Evolutionary conservation across 1,140 invertebrate species (phyloP).

Genomic region (Myzus persicae): DNA sequence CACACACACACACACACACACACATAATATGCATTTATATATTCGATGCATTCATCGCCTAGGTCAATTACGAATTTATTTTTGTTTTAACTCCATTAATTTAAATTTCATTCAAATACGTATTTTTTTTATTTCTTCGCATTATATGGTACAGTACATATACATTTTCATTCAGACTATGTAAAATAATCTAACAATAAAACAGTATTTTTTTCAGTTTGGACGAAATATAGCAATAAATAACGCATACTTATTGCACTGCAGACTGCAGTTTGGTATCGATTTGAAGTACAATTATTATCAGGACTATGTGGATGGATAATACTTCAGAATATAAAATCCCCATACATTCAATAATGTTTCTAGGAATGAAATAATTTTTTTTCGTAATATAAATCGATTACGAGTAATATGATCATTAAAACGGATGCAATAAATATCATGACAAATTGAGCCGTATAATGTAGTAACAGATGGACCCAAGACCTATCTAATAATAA

Average conservation of each 20-base stretch:
- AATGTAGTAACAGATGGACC: not conserved
- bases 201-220: not conserved
- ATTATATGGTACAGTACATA: not conserved
- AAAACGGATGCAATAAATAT: constrained; percentile 15
- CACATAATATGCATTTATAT: not conserved
- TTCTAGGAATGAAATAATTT: not conserved
- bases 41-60: not conserved
- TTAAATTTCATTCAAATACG: not conserved
- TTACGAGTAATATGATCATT: not conserved
- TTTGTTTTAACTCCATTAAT: not conserved
- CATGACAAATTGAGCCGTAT: not conserved
- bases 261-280: not conserved
- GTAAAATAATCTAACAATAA: not conserved
- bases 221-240: not conserved
- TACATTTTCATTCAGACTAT: not conserved
- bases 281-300: not conserved
- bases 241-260: not conserved
- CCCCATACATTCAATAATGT: not conserved
- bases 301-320: not conserved
- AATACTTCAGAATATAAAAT: not conserved
- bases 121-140: not conserved
- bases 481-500: not conserved
- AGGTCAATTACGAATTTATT: not conserved
- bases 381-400: not conserved
- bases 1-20: no score